phyloP scores from a whole-genome alignment of 2,888 invertebrate species.

The Caenorhabditis auriculariae region DNA sequence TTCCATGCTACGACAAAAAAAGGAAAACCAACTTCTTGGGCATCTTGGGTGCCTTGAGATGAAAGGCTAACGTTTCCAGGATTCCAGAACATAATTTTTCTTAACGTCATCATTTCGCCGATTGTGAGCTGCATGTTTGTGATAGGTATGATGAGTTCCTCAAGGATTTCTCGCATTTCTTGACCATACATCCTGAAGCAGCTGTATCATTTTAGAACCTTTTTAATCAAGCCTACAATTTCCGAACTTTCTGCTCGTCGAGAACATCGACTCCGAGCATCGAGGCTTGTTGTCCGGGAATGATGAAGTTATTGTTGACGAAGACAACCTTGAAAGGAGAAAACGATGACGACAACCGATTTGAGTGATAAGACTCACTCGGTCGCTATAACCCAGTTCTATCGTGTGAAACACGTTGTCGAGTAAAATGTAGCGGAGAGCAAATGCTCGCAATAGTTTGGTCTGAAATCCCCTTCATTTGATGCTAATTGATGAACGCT shows the following conservation, averaged over 20 bases:
- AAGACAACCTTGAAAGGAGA: conserved; percentile 23
- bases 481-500: neutral
- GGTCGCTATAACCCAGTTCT: conserved; percentile 46
- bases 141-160: conserved; percentile 46
- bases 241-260: conserved; percentile 18
- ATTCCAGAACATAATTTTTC: conserved; percentile 57
- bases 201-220: neutral
- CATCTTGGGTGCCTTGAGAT: no score
- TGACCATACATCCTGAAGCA: conserved; percentile 50
- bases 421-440: conserved; percentile 53
- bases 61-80: conserved; percentile 47
- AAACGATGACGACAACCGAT: neutral
- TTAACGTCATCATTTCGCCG: conserved; percentile 53
- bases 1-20: no score
- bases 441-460: conserved; percentile 49
- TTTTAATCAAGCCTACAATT: conserved; percentile 22
- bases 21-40: conserved; percentile 23
- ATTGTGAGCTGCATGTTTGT: conserved; percentile 19
- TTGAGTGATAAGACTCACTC: conserved; percentile 16
- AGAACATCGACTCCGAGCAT: conserved; percentile 19
- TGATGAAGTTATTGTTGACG: conserved; percentile 46
- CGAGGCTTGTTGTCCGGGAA: conserved; percentile 28
- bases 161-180: conserved; percentile 29
- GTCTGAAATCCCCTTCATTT: conserved; percentile 39
- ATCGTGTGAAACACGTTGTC: conserved; percentile 59